Evolutionary conservation across 2,888 invertebrate genomes (phyloP).

Genomic region (Rapana venosa): DNA sequence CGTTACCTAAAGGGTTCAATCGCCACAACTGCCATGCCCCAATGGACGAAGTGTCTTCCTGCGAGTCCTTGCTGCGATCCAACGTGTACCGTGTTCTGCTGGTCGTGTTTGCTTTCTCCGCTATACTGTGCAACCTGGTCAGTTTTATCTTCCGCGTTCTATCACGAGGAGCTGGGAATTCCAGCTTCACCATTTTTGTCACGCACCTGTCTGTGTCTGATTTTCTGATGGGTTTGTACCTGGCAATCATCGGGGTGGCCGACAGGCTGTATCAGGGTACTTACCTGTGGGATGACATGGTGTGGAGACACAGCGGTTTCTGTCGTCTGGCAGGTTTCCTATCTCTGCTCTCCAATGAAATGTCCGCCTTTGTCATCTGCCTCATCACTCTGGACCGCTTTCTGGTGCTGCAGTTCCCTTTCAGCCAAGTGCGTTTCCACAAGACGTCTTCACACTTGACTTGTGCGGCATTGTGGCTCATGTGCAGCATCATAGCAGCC

Average conservation of each 20-base stretch:
- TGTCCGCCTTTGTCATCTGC: slow-evolving; percentile 82
- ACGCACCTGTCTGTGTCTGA: slow-evolving; percentile 45
- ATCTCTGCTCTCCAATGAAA: slow-evolving; percentile 80
- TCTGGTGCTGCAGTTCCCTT: slow-evolving; percentile 82
- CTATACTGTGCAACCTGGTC: slow-evolving; percentile 31
- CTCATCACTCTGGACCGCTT: slow-evolving; percentile 84
- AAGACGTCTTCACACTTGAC: slow-evolving; percentile 57
- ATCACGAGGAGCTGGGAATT: neutral
- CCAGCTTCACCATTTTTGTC: slow-evolving; percentile 36
- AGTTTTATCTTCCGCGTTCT: slow-evolving; percentile 17
- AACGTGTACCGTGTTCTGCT: slow-evolving; percentile 20
- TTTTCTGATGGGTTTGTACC: slow-evolving; percentile 60
- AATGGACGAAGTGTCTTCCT: slow-evolving; percentile 40
- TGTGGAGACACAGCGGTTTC: slow-evolving; percentile 57
- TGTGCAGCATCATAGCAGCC: slow-evolving; percentile 63
- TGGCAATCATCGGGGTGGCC: slow-evolving; percentile 57
- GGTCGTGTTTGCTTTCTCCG: slow-evolving; percentile 13
- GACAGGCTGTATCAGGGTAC: slow-evolving; percentile 57
- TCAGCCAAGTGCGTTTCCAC: slow-evolving; percentile 72
- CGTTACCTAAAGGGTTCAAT: slow-evolving; percentile 9
- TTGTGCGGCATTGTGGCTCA: slow-evolving; percentile 64
- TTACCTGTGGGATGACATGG: slow-evolving; percentile 58
- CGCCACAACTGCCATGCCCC: slow-evolving; percentile 21
- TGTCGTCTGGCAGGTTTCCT: slow-evolving; percentile 61
- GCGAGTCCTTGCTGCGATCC: slow-evolving; percentile 23